phyloP scores from a whole-genome alignment of 2,888 invertebrate species.

The Cataglyphis altisquamis region DNA sequence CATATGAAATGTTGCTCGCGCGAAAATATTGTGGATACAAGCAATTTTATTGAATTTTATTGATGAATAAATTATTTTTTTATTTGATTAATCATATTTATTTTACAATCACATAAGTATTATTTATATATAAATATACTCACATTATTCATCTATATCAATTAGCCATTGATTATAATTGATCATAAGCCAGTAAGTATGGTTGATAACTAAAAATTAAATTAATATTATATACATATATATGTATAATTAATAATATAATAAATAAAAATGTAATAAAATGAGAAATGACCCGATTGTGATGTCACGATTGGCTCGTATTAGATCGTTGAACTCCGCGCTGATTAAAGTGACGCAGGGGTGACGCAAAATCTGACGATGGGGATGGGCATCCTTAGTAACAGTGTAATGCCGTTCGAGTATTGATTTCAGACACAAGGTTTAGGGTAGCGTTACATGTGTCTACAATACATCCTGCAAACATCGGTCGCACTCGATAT shows the following conservation, averaged over 20 bases:
- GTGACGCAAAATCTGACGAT: conserved; percentile 69
- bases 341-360: conserved; percentile 50
- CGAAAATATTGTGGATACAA: background rate
- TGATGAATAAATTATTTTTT: background rate
- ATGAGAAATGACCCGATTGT: background rate
- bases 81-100: background rate
- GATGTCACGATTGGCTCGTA: background rate
- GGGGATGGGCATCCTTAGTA: conserved; percentile 79
- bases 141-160: background rate
- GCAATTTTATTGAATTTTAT: background rate
- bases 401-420: conserved; percentile 78
- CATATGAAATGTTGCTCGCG: background rate
- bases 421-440: conserved; percentile 82
- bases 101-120: background rate
- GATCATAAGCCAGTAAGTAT: background rate
- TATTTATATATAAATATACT: background rate
- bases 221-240: background rate
- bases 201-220: background rate
- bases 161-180: background rate
- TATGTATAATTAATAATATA: too few relatives aligned
- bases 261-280: background rate
- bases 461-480: conserved; percentile 78
- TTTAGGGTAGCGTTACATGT: conserved; percentile 77
- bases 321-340: conserved; percentile 42
- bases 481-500: conserved; percentile 68